Evolutionary conservation across 2,888 invertebrate genomes (phyloP).

Genomic region (Agrochola lota): DNA sequence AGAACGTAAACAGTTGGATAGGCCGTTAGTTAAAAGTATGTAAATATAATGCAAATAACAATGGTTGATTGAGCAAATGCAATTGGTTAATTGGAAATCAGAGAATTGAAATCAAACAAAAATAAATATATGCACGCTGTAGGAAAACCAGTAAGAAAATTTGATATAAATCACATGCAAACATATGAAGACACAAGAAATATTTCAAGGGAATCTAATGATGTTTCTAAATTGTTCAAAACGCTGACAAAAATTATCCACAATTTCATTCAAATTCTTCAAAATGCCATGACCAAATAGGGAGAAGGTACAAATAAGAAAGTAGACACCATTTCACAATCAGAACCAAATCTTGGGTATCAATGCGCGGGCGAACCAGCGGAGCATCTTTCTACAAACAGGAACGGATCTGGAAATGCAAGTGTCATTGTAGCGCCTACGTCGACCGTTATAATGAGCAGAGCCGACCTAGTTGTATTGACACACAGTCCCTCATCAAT

Average conservation of each 20-base stretch:
- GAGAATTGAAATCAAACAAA: not conserved
- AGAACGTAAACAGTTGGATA: slow-evolving; percentile 35
- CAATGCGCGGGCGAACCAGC: slow-evolving; percentile 66
- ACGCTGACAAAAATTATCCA: not conserved
- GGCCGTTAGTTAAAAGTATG: slow-evolving; percentile 12
- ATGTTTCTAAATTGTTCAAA: not conserved
- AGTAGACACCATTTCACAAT: slow-evolving; percentile 51
- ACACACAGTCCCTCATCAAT: slow-evolving; percentile 39
- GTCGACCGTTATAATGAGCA: slow-evolving; percentile 71
- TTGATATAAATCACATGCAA: not conserved
- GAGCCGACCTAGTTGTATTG: slow-evolving; percentile 68
- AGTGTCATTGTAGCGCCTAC: slow-evolving; percentile 75
- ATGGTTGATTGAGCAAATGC: slow-evolving; percentile 8
- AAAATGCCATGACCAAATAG: slow-evolving; percentile 9
- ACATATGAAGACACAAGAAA: not conserved
- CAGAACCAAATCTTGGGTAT: slow-evolving; percentile 38
- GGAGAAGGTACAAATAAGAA: slow-evolving; percentile 34
- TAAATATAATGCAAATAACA: slow-evolving; percentile 21
- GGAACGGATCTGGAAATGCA: slow-evolving; percentile 71
- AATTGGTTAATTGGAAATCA: not conserved
- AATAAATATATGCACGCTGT: not conserved
- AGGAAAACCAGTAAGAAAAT: not conserved
- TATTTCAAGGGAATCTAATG: not conserved
- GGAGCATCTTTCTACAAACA: slow-evolving; percentile 65
- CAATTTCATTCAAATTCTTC: not conserved